Evolutionary conservation across 2,113 vertebrate genomes (phyloP), one percentile per base, ranked within the genome.

Genomic region (Larimichthys polyactis): DNA sequence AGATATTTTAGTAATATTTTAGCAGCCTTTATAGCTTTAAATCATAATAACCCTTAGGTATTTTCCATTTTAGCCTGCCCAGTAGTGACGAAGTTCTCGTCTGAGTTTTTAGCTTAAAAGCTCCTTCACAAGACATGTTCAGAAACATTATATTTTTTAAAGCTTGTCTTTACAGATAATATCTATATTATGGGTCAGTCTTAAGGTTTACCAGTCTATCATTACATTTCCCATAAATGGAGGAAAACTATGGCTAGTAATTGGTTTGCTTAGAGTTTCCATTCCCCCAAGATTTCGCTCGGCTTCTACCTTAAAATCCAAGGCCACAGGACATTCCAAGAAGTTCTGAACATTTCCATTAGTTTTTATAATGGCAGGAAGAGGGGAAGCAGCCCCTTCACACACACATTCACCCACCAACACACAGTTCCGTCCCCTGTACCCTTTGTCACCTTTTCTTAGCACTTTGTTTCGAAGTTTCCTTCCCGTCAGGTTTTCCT

Each of bases 401-500:
- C 36, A 40, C 76, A 49, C 66, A 20, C 12, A 17, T 63, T 83
- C 77, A 65, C 46, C 12, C 48, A 78, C 40, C 48, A 51, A 76
- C 29, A 20, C 78, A 82, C 59, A 68, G 46, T 62, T 85, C 73
- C 52, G 22, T 82, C 75, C 32, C 71, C 29, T 65, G 85, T 36
- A 49, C 43, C 70, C 70, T 80, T 87, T 82, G 49, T 83, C 82
- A 81, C 75, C 75, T 82, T 90, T 87, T 88, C 82, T 86, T 87
- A 86, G 86, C 83, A 68, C 89, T 92, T 93, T 92, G 81, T 91
- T 92, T 93, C 59, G 44, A 91, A 75, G 87, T 93, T 93, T 93
- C 84, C 92, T 89, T 93, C 87, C 87, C 29, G 20, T 71, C 82
- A 79, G 82, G 71, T 83, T 92, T 91, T 90, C 75, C 86, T 90